Conservation (phyloP, 64 coral and sea anemone genomes). For the Actinia equina region DNA sequence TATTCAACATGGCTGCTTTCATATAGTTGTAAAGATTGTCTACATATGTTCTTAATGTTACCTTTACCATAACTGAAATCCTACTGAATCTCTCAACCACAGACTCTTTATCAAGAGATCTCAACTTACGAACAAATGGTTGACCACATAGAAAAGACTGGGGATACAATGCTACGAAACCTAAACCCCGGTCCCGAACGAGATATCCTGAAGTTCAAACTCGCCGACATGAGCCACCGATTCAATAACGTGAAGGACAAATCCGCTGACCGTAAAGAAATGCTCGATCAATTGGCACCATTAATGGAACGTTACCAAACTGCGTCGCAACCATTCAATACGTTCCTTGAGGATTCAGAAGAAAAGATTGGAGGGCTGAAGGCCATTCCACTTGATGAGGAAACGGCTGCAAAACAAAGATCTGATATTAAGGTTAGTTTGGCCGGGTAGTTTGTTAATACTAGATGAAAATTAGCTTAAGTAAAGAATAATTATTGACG, state of each 20-base stretch:
- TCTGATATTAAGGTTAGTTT: conserved; percentile 61
- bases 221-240: conserved; percentile 61
- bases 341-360: conserved; percentile 76
- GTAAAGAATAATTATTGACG: too few relatives aligned
- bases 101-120: conserved; percentile 76
- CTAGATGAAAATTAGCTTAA: too few relatives aligned
- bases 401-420: conserved; percentile 46
- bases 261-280: conserved; percentile 60
- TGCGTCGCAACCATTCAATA: conserved; percentile 46
- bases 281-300: conserved; percentile 59
- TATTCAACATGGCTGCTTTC: too few relatives aligned
- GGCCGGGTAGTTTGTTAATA: not conserved
- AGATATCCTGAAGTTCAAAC: conserved; percentile 75
- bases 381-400: conserved; percentile 53
- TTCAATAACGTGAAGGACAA: conserved; percentile 54
- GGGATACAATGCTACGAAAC: conserved; percentile 40
- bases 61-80: not conserved
- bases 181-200: conserved; percentile 67
- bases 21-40: too few relatives aligned
- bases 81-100: not conserved
- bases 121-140: conserved; percentile 56
- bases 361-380: conserved; percentile 66
- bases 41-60: not conserved
- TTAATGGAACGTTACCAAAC: conserved; percentile 65
- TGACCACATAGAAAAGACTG: conserved; percentile 71